A percentile compares a stretch with the other conserved stretches of the same genome.
phyloP scores from a whole-genome alignment of 64 coral and sea anemone genomes.

The Porites australiensis region DNA sequence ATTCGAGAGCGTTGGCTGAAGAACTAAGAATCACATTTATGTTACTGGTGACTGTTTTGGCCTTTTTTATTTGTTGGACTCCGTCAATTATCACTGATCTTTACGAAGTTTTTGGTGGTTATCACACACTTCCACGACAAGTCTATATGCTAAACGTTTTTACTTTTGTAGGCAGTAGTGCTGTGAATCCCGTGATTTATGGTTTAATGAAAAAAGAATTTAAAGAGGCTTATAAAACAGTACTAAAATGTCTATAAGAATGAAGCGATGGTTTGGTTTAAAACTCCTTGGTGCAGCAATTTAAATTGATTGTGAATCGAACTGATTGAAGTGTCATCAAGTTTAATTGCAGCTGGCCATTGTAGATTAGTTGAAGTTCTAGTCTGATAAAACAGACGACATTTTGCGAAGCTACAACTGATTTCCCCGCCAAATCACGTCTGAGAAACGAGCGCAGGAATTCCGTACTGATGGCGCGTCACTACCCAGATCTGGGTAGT shows the following conservation, averaged over 20 bases:
- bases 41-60: background rate
- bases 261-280: no score
- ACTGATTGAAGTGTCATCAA: no score
- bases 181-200: constrained; percentile 55
- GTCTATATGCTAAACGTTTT: constrained; percentile 37
- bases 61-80: background rate
- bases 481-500: no score
- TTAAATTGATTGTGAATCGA: no score
- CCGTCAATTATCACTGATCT: constrained; percentile 2
- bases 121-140: constrained; percentile 46
- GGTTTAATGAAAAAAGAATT: constrained; percentile 66
- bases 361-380: no score
- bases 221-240: constrained; percentile 35
- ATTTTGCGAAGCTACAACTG: no score
- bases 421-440: no score
- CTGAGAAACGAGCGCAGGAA: no score
- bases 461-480: no score
- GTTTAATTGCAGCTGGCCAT: no score
- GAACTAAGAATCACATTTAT: constrained; percentile 21
- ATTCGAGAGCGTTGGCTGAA: background rate
- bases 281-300: no score
- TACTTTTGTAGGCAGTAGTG: constrained; percentile 30
- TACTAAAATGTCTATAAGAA: background rate
- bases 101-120: constrained; percentile 30
- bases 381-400: no score